Evolutionary conservation across 2,113 vertebrate species (phyloP), one percentile per base, ranked within the genome.

Genomic region (Peromyscus polionotus): DNA sequence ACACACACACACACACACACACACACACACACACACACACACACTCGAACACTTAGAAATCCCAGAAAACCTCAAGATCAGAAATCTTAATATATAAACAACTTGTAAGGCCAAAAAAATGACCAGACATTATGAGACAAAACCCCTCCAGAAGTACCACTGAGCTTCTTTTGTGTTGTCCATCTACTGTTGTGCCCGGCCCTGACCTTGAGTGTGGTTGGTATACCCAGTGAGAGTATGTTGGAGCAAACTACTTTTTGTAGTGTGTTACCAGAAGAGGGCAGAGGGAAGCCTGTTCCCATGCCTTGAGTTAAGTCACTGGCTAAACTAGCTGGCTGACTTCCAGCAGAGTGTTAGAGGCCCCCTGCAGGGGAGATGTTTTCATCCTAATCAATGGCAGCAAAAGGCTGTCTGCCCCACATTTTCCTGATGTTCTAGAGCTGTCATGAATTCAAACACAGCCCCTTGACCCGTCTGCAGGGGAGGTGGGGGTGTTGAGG

Each of bases 381-480:
- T 95, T 95, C 28, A 24, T 70, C 91, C 88, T 33, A 91, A 76
- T 90, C 42, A 36, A 4, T 70, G 54, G 92, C 80, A 73, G 31
- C 85, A 90, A 87, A 88, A 88, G 48, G 76, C 63, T 94, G 45
- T 59, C n/a, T 93, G 93, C 36, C 63, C 57, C 45, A 89, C 22
- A 13, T 95, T 96, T 93, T 94, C 70, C 67, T 57, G 42, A 48
- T 88, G 88, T 79, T 79, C 81, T n/a, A 8, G 26, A 86, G 54
- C 26, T 24, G 42, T 77, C 48, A 19, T 80, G 51, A 61, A 19
- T 88, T 95, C 14, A 79, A 22, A 59, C 9, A 0, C 20, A 65
- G 92, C 72, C 88, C 45, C 42, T 94, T 95, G 94, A 14, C 14
- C 95, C 96, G 90, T 79, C 95, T 97, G 63, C 91, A 72, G 96